These are phyloP conservation scores for Nudaria mundana DNA, from an alignment of 2,888 invertebrate species.

Conservation along the genomic window DNA sequence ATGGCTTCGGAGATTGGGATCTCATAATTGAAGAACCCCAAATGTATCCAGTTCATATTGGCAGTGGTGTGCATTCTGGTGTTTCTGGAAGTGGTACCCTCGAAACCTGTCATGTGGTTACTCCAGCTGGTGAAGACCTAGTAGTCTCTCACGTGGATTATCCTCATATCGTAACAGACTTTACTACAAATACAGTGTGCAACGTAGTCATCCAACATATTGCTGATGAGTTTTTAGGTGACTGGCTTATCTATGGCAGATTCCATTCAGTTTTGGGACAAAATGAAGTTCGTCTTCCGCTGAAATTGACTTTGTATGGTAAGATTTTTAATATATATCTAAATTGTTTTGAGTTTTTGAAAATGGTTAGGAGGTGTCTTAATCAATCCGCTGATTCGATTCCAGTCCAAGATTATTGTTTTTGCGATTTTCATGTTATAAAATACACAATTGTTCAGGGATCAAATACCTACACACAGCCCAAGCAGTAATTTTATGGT, in stretches of 20 bases:
- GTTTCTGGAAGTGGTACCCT: constrained; percentile 24
- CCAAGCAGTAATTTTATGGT: no score
- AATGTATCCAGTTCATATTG: constrained; percentile 37
- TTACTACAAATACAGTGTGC: constrained; percentile 23
- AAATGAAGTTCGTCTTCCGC: constrained; percentile 27
- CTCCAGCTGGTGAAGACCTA: constrained; percentile 42
- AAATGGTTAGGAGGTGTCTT: no score
- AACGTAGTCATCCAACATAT: constrained; percentile 39
- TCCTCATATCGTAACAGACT: constrained; percentile 35
- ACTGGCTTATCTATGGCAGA: constrained; percentile 39
- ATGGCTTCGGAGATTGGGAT: constrained; percentile 24
- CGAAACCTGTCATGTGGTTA: constrained; percentile 42
- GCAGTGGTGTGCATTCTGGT: constrained; percentile 32
- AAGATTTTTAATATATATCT: constrained; percentile 11
- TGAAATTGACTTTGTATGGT: constrained; percentile 37
- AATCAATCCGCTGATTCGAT: no score
- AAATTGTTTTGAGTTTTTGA: no score
- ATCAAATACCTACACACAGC: no score
- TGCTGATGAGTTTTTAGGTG: constrained; percentile 31
- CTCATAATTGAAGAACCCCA: constrained; percentile 6
- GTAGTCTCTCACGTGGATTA: constrained; percentile 31
- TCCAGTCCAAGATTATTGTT: no score
- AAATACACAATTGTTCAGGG: no score
- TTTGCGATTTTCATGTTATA: no score
- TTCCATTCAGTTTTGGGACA: constrained; percentile 14